Conservation (phyloP, 1,140 invertebrate genomes). For the Drosophila simulans region DNA sequence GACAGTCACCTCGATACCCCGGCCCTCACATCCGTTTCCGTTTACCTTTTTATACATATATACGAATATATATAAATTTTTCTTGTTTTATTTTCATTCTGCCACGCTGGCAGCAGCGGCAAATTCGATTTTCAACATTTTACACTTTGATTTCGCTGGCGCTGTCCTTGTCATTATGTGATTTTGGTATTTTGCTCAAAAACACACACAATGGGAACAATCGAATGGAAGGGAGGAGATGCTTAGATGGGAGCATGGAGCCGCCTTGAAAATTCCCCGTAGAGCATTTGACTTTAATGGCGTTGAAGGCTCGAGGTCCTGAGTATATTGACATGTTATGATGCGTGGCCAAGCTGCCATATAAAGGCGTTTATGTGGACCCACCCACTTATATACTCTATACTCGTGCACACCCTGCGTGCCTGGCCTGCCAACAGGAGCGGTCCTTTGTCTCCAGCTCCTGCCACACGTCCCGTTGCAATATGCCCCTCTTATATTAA, state of each 20-base stretch:
- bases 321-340: constrained; percentile 79
- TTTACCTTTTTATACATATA: constrained; percentile 8
- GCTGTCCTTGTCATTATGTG: constrained; percentile 61
- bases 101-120: constrained; percentile 29
- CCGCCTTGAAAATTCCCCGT: constrained; percentile 71
- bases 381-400: constrained; percentile 1
- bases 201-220: constrained; percentile 46
- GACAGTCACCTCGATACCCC: constrained; percentile 40
- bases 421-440: constrained; percentile 50
- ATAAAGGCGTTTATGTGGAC: constrained; percentile 28
- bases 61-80: constrained; percentile 3
- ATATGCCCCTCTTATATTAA: constrained; percentile 56
- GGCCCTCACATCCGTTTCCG: constrained; percentile 53
- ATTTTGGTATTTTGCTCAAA: constrained; percentile 43
- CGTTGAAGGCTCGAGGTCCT: constrained; percentile 51
- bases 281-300: constrained; percentile 80
- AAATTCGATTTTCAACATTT: constrained; percentile 79
- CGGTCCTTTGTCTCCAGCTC: constrained; percentile 30
- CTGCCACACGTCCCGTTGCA: constrained; percentile 10
- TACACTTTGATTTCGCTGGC: constrained; percentile 55
- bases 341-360: constrained; percentile 67
- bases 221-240: not conserved
- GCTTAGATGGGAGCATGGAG: constrained; percentile 31
- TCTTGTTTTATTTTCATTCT: constrained; percentile 32
- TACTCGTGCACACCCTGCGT: constrained; percentile 38